Conservation (phyloP, 2,888 invertebrate genomes). For the Steinernema scapterisci region DNA sequence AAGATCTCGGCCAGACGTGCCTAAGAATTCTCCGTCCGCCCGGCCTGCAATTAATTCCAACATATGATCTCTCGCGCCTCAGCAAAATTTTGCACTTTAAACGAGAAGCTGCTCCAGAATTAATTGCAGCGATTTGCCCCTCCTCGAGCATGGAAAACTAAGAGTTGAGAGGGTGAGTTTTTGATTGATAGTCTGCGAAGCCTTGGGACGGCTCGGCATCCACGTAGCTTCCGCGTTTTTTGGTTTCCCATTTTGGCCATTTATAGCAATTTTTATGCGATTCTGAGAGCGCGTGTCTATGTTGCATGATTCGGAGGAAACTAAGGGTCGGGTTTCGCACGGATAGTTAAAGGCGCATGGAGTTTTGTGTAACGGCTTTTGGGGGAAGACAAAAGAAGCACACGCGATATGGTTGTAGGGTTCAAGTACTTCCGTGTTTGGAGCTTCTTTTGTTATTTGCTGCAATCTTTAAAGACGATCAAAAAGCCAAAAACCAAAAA, state of each 20-base stretch:
- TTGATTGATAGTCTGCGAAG: constrained; percentile 12
- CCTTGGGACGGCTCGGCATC: too few relatives aligned
- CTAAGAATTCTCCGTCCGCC: background rate
- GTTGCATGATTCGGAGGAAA: background rate
- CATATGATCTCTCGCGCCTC: too few relatives aligned
- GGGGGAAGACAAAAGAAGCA: too few relatives aligned
- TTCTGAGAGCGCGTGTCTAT: background rate
- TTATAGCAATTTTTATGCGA: background rate
- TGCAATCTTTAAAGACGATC: too few relatives aligned
- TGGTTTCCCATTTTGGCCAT: constrained; percentile 33
- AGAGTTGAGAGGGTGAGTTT: background rate
- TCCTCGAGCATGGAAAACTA: background rate
- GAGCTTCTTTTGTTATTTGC: too few relatives aligned
- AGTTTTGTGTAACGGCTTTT: background rate
- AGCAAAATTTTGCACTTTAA: background rate
- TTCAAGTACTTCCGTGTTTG: too few relatives aligned
- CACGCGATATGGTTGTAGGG: too few relatives aligned
- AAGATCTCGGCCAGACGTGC: background rate
- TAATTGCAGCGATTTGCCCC: background rate
- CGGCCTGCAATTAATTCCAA: background rate
- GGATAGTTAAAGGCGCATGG: background rate
- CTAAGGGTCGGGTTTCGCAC: background rate
- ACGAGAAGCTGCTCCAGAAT: background rate
- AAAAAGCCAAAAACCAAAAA: too few relatives aligned
- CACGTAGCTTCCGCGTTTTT: constrained; percentile 32